Base-by-base conservation (phyloP, 2,888 invertebrate genomes). In the Pseudococcus jackbeardsleyi region DNA sequence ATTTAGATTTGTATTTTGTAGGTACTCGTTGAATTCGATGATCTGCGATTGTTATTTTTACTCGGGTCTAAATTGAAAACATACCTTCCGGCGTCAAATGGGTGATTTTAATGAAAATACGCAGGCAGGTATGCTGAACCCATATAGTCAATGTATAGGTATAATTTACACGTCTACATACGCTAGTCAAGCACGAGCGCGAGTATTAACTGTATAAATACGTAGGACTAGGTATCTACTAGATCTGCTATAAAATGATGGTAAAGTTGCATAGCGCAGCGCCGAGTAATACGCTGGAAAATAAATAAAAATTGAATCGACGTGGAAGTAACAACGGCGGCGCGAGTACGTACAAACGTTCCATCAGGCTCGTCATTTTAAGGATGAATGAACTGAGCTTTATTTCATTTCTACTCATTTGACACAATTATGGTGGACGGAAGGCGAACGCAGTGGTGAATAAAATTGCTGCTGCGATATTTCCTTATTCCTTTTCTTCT, bases 401-500 rank as follows among this genome's bases (percentile, higher is more conserved):
- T 77, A 77, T 77, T 77, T 33, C 77, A 77, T 77, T 77, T 77
- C 77, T 77, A 77, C 77, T 77, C 77, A 77, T 77, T 77, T 77
- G 77, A 77, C 77, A 39, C 77, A 77, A 77, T 77, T 77, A 77
- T 77, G 15, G 77, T 12, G 50, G 17, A 50, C 17, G 50, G 50
- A 50, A 50, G 15, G 50, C 50, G 22, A 22, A 64, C 22, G 64
- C 64, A 64, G 64, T 22, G 22, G 22, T 22, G 64, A 64, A 64
- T 64, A 22, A 64, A 64, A 64, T 64, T 22, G 64, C 26, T 33
- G 26, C 26, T 33, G 26, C 26, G 26, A 33, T 33, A 33, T 33
- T 33, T 33, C 26, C 26, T 33, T 33, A 3, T 33, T 33, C 26
- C 26, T 33, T 33, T 33, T 33, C 26, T 33, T 64, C 19, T 64